These are phyloP conservation scores for Mus minutoides DNA, from an alignment of 2,797 vertebrate genomes.

Conservation along the genomic window DNA sequence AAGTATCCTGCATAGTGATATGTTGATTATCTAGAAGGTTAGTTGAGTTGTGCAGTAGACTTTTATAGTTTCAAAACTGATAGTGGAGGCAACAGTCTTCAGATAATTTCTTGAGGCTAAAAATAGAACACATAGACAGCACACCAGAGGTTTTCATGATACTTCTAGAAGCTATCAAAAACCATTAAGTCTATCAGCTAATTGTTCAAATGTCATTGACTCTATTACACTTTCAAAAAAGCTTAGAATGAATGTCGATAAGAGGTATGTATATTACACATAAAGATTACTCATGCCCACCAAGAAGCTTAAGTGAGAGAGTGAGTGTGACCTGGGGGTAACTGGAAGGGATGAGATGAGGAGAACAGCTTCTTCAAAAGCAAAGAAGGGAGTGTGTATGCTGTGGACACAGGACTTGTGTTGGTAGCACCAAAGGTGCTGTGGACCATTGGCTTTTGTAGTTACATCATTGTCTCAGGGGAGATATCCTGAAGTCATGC, in stretches of 20 bases:
- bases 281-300: background rate
- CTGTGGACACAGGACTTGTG: rapidly evolving
- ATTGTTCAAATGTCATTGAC: background rate
- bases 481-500: rapidly evolving
- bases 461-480: background rate
- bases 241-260: background rate
- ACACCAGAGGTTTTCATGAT: background rate
- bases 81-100: background rate
- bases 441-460: background rate
- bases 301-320: too few relatives aligned
- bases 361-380: rapidly evolving
- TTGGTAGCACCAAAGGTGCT: rapidly evolving
- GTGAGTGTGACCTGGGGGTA: rapidly evolving
- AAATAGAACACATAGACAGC: background rate
- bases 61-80: background rate
- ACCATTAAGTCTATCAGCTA: background rate
- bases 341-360: rapidly evolving
- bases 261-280: background rate
- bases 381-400: background rate
- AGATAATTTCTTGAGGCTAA: background rate
- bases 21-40: background rate
- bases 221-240: background rate
- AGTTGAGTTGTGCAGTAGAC: background rate
- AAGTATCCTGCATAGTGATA: rapidly evolving
- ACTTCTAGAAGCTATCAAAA: background rate